Conservation (phyloP, 2,888 invertebrate genomes). For the Drosophila paramelanica region DNA sequence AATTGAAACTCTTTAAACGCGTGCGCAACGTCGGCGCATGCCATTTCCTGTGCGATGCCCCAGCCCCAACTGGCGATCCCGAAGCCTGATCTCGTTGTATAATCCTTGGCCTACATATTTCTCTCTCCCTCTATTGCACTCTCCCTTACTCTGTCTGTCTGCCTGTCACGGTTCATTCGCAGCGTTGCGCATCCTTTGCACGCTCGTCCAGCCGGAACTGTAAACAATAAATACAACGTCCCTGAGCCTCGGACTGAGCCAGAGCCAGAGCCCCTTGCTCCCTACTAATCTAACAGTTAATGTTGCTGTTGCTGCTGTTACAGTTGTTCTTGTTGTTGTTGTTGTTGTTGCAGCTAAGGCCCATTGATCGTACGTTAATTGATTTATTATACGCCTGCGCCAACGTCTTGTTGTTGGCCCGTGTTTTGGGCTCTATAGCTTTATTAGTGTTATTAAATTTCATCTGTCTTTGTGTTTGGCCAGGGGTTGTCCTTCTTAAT, state of each 20-base stretch:
- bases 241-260: constrained; percentile 17
- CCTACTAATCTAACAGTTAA: constrained; percentile 42
- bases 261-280: constrained; percentile 30
- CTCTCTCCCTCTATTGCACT: background rate
- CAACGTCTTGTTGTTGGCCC: constrained; percentile 43
- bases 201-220: constrained; percentile 82
- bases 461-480: constrained; percentile 51
- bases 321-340: constrained; percentile 10
- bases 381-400: constrained; percentile 77
- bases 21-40: constrained; percentile 60
- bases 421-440: constrained; percentile 55
- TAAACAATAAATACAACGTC: constrained; percentile 81
- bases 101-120: constrained; percentile 21
- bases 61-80: constrained; percentile 4
- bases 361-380: constrained; percentile 64
- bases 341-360: constrained; percentile 18
- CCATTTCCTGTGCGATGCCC: constrained; percentile 51
- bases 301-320: constrained; percentile 16
- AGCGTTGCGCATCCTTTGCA: constrained; percentile 51
- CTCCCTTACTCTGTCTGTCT: background rate
- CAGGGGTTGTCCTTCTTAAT: constrained; percentile 7
- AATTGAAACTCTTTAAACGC: constrained; percentile 68
- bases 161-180: constrained; percentile 50
- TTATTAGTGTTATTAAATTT: constrained; percentile 78
- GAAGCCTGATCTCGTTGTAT: constrained; percentile 24